These are phyloP conservation scores for Eupithecia pulchellata DNA, from an alignment of 2,888 invertebrate genomes.

Conservation along the genomic window DNA sequence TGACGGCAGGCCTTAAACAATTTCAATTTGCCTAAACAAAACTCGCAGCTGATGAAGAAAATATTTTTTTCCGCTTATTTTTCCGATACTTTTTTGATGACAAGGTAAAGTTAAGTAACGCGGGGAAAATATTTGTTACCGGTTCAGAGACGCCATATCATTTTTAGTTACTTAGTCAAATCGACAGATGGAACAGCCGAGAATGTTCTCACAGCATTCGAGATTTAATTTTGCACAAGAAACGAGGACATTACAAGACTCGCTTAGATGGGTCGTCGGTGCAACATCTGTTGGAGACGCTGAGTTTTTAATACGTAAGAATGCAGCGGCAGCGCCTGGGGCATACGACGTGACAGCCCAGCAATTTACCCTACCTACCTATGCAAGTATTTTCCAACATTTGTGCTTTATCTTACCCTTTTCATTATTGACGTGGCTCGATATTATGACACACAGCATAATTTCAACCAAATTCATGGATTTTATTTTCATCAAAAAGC, in stretches of 20 bases:
- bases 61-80: conserved; percentile 5
- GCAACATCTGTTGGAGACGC: conserved; percentile 64
- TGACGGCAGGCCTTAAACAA: conserved; percentile 38
- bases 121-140: not conserved
- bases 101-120: not conserved
- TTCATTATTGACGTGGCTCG: not conserved
- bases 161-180: conserved; percentile 2
- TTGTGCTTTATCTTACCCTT: not conserved
- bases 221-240: conserved; percentile 61
- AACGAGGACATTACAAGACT: conserved; percentile 61
- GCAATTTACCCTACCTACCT: conserved; percentile 11
- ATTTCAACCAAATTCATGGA: not conserved
- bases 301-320: conserved; percentile 67
- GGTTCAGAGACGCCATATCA: not conserved
- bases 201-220: conserved; percentile 32
- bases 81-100: not conserved
- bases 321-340: conserved; percentile 49
- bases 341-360: conserved; percentile 28
- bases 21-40: conserved; percentile 20
- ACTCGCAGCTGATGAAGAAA: conserved; percentile 8
- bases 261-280: conserved; percentile 60
- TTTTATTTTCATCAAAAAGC: not conserved
- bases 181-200: conserved; percentile 5
- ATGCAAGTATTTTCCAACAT: not conserved
- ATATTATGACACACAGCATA: not conserved